Base-by-base conservation (phyloP, 2,113 vertebrate genomes). In the Sylvilagus bachmani region DNA sequence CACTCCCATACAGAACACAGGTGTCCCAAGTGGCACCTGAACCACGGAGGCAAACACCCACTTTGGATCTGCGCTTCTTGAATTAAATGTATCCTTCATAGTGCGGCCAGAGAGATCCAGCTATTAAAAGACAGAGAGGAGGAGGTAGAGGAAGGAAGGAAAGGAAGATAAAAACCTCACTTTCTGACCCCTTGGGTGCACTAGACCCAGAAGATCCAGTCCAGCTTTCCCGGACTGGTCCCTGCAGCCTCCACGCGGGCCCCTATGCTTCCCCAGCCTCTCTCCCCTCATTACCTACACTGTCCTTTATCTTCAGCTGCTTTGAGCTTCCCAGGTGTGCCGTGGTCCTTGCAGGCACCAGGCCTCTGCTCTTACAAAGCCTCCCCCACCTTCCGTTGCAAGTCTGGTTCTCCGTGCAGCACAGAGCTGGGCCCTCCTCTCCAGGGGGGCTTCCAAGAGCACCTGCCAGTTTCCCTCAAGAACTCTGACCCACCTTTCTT, bases 401-500 rank as follows among this genome's bases (percentile, higher is more conserved):
- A 10, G 62, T 44, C 31, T 61, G 55, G 79, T 22, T 69, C 82
- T 31, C 51, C 3, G 10, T 1, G 1, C 66, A 69, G 85, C 21
- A 10, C 11, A 70, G 71, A 16, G 4, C 13, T 0, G 1, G 13
- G 10, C 36, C 61, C n/a, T 0, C 12, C 25, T 19, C 38, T 92
- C 78, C 29, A 14, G n/a, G 55, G 62, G 49, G 33, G 33, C 64
- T 44, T 16, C n/a, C 73, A 2, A 73, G 49, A 74, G 19, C 31
- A 2, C 0, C 0, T 8, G 16, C 11, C 19, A 16, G 11, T 12
- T 49, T 31, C 33, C 88, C 74, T 21, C 4, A 81, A 78, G 27
- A 27, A 53, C 67, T 3, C 19, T 7, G 79, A 44, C 7, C 2
- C 1, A 0, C 17, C 31, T 38, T 83, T 36, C 75, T 67, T 6